Conservation (phyloP, 2,888 invertebrate genomes). For the Eustalomyia histrio region DNA sequence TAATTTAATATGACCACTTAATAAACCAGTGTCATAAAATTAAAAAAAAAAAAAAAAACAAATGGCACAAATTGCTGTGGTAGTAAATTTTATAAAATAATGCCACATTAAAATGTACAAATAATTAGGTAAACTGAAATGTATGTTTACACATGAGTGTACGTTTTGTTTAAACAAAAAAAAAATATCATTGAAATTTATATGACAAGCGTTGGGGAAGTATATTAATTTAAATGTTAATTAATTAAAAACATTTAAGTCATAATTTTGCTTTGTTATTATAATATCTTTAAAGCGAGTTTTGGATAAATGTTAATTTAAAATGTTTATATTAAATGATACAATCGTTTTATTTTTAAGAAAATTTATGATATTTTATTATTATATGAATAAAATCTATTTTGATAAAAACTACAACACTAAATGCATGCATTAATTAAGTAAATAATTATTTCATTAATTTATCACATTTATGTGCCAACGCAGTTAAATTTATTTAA, state of each 20-base stretch:
- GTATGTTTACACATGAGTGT: conserved; percentile 32
- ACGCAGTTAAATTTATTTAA: not conserved
- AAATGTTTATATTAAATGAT: too few species aligned
- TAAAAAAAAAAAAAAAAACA: conserved; percentile 26
- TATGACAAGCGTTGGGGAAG: conserved; percentile 43
- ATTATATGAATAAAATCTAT: too few species aligned
- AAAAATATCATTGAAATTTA: conserved; percentile 51
- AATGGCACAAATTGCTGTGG: conserved; percentile 60
- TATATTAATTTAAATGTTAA: conserved; percentile 52
- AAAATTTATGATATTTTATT: too few species aligned
- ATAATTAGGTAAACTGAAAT: conserved; percentile 58
- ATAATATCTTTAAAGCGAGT: too few species aligned
- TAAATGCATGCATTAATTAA: too few species aligned
- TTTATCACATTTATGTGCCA: too few species aligned
- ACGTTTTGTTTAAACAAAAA: too few species aligned
- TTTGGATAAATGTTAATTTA: too few species aligned
- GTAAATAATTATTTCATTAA: too few species aligned
- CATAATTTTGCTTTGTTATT: not conserved
- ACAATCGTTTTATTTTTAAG: too few species aligned
- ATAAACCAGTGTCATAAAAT: conserved; percentile 55
- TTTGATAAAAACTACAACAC: too few species aligned
- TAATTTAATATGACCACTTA: conserved; percentile 64
- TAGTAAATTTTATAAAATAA: conserved; percentile 62
- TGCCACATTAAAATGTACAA: conserved; percentile 62
- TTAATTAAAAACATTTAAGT: conserved; percentile 56